Conservation (phyloP, 1,140 invertebrate species). For the Homarus americanus region DNA sequence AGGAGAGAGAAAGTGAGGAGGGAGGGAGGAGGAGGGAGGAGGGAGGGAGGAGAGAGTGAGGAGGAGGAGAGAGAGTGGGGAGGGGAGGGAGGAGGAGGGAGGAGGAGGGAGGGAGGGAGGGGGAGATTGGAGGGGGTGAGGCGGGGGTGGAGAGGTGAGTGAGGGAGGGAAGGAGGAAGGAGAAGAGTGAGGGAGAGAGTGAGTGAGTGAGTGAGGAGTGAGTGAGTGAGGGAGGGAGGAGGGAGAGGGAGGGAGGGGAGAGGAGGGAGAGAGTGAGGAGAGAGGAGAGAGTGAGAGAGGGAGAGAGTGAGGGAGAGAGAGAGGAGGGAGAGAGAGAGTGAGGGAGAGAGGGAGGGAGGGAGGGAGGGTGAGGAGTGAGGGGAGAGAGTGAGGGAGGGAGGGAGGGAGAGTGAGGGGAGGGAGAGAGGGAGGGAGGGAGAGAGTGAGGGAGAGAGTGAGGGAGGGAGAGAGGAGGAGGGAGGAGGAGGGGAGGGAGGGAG, state of each 20-base stretch:
- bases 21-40: not conserved
- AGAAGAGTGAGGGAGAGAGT: not conserved
- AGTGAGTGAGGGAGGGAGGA: not conserved
- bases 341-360: not conserved
- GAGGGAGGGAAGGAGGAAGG: not conserved
- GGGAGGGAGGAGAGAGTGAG: conserved; percentile 8
- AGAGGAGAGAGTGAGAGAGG: not conserved
- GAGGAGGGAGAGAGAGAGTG: not conserved
- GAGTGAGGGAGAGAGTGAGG: not conserved
- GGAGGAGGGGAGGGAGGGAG: not conserved
- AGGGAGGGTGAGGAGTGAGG: not conserved
- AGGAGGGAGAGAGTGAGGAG: not conserved
- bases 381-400: not conserved
- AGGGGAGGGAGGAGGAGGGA: not conserved
- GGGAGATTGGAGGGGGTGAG: not conserved
- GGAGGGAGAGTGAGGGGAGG: conserved; percentile 3
- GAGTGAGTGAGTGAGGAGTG: not conserved
- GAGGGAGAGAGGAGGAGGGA: too few relatives aligned
- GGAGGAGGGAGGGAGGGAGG: not conserved
- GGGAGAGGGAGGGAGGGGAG: not conserved
- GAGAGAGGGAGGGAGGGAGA: conserved; percentile 17
- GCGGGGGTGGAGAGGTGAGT: not conserved
- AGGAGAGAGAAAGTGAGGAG: not conserved
- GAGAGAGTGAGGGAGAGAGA: not conserved
- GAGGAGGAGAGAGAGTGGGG: conserved; percentile 12